These are phyloP conservation scores for Bombus sylvicola DNA, from an alignment of 1,140 invertebrate species.

Conservation along the genomic window DNA sequence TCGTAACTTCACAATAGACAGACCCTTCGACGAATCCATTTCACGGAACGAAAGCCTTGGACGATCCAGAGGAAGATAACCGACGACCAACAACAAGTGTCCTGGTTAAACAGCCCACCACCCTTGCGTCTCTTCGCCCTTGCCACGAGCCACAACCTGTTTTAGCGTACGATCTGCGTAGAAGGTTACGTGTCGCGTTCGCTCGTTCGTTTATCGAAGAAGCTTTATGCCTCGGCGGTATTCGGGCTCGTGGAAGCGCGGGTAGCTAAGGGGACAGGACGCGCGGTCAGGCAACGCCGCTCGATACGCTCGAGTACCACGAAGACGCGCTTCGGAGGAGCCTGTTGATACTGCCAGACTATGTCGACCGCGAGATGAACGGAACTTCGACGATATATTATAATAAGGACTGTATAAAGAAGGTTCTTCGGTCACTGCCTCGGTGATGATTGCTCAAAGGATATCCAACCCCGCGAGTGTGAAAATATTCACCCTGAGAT, in stretches of 20 bases:
- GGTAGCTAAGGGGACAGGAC: neutral
- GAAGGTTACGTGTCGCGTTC: neutral
- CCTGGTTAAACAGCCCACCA: neutral
- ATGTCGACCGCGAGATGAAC: conserved; percentile 3
- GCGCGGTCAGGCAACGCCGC: conserved; percentile 9
- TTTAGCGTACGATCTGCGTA: neutral
- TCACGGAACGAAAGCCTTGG: neutral
- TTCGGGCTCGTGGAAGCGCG: neutral
- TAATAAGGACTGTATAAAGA: neutral
- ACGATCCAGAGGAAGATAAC: conserved; percentile 16
- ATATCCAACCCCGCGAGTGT: no score
- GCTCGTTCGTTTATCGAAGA: neutral
- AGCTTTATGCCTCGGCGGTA: neutral
- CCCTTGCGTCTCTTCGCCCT: neutral
- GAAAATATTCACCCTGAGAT: neutral
- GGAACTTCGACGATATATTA: no score
- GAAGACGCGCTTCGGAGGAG: conserved; percentile 4
- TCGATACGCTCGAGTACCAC: conserved; percentile 21
- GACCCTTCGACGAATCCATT: neutral
- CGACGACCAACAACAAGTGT: conserved; percentile 33
- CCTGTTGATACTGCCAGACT: conserved; percentile 34
- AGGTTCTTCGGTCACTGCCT: neutral
- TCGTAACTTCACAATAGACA: no score
- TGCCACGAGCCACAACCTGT: conserved; percentile 6
- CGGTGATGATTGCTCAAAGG: neutral